Conservation (phyloP, 2,113 vertebrate genomes). For the Regulus satrapa region DNA sequence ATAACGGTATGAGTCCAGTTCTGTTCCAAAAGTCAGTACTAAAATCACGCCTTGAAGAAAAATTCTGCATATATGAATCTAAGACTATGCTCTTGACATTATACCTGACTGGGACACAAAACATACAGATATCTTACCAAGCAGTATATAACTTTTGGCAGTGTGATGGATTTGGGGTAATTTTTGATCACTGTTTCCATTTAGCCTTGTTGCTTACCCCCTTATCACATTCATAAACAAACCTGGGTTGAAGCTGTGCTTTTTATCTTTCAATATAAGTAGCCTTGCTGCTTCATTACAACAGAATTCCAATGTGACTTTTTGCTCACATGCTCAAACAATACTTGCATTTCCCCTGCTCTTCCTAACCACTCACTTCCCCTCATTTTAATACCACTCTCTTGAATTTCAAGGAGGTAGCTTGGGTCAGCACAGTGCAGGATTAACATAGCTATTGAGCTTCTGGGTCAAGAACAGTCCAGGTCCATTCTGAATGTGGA, state of each 20-base stretch:
- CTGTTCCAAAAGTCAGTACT: background rate
- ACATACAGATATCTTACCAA: background rate
- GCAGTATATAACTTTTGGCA: background rate
- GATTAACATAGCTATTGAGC: background rate
- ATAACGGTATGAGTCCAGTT: background rate
- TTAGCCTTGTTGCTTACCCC: background rate
- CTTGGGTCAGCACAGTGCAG: background rate
- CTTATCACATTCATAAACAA: background rate
- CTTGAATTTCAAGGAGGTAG: background rate
- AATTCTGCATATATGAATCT: background rate
- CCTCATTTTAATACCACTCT: background rate
- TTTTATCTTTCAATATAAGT: background rate
- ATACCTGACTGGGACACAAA: background rate
- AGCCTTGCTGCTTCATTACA: background rate
- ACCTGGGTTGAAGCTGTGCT: background rate
- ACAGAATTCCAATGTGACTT: background rate
- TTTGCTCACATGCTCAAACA: background rate
- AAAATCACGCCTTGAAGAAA: background rate
- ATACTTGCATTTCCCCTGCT: background rate
- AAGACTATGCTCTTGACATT: background rate
- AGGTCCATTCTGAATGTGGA: background rate
- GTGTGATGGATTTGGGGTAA: background rate
- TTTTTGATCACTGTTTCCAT: background rate
- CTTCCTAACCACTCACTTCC: background rate
- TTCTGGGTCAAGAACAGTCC: background rate